Evolutionary conservation across 1,140 invertebrate species (phyloP), one percentile per base, ranked within the genome.

Genomic region (Reticulitermes speratus): DNA sequence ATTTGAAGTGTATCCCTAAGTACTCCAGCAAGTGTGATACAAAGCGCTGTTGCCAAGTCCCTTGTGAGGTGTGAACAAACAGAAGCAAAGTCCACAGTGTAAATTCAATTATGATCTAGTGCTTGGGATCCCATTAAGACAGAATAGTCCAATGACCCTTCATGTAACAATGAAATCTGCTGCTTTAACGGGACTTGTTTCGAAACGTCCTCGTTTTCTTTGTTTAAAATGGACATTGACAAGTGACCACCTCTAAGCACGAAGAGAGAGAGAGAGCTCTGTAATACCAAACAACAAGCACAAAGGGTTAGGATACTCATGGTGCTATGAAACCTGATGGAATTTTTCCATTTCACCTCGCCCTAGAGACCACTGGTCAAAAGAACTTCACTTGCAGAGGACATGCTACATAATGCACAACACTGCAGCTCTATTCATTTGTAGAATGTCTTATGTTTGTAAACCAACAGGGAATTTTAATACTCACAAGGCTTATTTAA

Each of bases 121-220:
- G 8, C 25, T 9, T 75, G 65, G 11, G 65, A 75, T 75, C n/a
- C 65, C 65, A 75, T 75, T 75, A 75, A 38, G 65, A 75, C 65
- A 30, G 65, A 75, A 75, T 30, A 44, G 83, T 84, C 83, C 83
- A 84, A 84, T 84, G 83, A 44, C 83, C 83, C 65, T 84, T 52
- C 48, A 11, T 52, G 83, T 12, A 44, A 84, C 83, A 44, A 84
- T 84, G 83, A 84, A 52, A 84, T 84, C 44, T 84, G 44, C 82
- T 25, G 32, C 44, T 82, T 6, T 82, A 84, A 84, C 83, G 83
- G 83, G 83, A 52, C 83, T 44, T n/a, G 44, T 16, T 84, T 2
- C 32, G 44, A 84, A 82, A 84, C 44, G 83, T 84, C 83, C 83
- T n/a, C 32, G 82, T 82, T 82, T 84, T 12, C 7, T 84, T 84